Evolutionary conservation across 2,113 vertebrate species (phyloP), one percentile per base, ranked within the genome.

Genomic region (Drymodes brunneopygia): DNA sequence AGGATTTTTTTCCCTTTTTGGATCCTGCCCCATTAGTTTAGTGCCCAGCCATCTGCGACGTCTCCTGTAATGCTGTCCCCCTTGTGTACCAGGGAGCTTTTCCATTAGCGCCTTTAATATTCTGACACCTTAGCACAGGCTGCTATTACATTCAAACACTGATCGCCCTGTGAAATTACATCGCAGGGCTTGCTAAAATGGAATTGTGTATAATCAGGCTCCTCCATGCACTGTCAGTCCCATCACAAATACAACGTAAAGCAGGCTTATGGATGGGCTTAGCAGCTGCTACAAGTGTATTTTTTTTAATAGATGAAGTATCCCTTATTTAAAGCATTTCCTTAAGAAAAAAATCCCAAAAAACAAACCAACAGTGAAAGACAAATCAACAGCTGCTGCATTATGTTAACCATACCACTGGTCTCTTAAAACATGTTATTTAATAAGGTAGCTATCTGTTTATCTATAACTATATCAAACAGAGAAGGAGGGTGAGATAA

Each of bases 41-140:
- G 98, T 98, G 99, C 98, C 98, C 99, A 99, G 99, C 96, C 98
- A 99, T 99, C 99, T 99, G 99, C 99, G 98, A 99, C 99, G 98
- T 98, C 98, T 98, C 98, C 97, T 98, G 98, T 99, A 99, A 99
- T 98, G 98, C 98, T 98, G 98, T 98, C 97, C 98, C 98, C 98
- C 99, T 98, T 99, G 98, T 99, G 98, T 98, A 98, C 98, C 98
- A 98, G 98, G 99, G 98, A 99, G 99, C 98, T 99, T 99, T 99
- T 99, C 99, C 99, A 99, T 99, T 99, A 99, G 99, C 97, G 98
- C 99, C 98, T 99, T 99, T 99, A 99, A 99, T 99, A 98, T 99
- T 99, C 99, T 99, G 99, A 99, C 99, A 99, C 98, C 98, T 98
- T 98, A 98, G 98, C 98, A 98, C 98, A 98, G 98, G 97, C 98